Conservation (phyloP, 2,888 invertebrate genomes). For the Chrysolina americana region DNA sequence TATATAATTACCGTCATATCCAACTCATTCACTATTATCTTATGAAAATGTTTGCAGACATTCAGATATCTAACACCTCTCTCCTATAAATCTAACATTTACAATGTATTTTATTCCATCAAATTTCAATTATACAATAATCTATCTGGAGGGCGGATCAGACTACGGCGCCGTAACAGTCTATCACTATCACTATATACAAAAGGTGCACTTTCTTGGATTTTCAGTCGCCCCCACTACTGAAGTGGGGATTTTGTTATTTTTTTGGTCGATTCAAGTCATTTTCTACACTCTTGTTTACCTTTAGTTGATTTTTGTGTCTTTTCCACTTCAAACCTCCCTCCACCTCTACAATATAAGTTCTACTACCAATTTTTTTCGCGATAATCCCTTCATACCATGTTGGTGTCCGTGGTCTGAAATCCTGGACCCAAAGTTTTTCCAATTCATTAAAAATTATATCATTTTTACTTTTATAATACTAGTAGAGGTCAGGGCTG, state of each 20-base stretch:
- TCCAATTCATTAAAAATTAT: too few species aligned
- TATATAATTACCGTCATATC: too few species aligned
- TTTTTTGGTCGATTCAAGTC: not conserved
- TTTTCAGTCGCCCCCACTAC: constrained; percentile 8
- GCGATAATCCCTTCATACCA: constrained; percentile 9
- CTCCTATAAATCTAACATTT: not conserved
- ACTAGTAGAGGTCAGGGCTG: too few species aligned
- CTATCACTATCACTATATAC: constrained; percentile 17
- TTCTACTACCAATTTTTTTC: constrained; percentile 14
- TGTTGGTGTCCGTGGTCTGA: not conserved
- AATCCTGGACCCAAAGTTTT: constrained; percentile 13
- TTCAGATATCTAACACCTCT: constrained; percentile 14
- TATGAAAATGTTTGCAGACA: too few species aligned
- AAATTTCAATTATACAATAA: not conserved
- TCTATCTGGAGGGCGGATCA: constrained; percentile 14
- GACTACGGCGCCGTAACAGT: constrained; percentile 16
- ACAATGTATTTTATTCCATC: not conserved
- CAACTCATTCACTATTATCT: too few species aligned
- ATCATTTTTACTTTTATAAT: not conserved
- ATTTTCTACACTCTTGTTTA: not conserved
- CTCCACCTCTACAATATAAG: constrained; percentile 23
- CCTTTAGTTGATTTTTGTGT: constrained; percentile 5
- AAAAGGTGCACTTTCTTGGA: constrained; percentile 25
- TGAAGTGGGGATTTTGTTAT: not conserved
- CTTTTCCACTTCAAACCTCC: constrained; percentile 19